Evolutionary conservation across 2,797 vertebrate species (phyloP).

Genomic region (Enteromius viviparus): DNA sequence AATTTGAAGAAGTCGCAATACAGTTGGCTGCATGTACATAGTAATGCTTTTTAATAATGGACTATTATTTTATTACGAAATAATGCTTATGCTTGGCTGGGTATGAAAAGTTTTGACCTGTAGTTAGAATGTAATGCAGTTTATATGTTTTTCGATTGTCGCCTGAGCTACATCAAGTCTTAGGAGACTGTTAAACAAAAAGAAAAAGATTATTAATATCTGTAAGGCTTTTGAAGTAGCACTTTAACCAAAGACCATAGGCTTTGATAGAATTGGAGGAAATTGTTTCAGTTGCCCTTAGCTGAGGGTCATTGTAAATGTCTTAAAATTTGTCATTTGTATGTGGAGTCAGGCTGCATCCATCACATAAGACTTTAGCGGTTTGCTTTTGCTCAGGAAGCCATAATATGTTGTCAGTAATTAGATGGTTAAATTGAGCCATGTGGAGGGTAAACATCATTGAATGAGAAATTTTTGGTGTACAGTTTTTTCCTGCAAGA

Average conservation of each 20-base stretch:
- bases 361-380: slow-evolving; percentile 15
- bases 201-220: neutral
- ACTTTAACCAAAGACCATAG: slow-evolving; percentile 49
- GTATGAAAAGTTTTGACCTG: slow-evolving; percentile 2
- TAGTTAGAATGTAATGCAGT: slow-evolving; percentile 17
- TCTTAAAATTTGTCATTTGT: slow-evolving; percentile 12
- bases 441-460: neutral
- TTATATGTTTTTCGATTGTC: neutral
- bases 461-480: slow-evolving; percentile 39
- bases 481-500: neutral
- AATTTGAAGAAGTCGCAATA: neutral
- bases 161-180: neutral
- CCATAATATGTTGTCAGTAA: neutral
- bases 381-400: slow-evolving; percentile 34
- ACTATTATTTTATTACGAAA: neutral
- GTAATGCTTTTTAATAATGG: neutral
- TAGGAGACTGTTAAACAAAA: neutral
- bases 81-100: neutral
- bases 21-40: slow-evolving; percentile 15
- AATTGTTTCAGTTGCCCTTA: neutral
- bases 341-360: slow-evolving; percentile 5
- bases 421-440: neutral
- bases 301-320: slow-evolving; percentile 13
- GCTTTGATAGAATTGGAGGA: neutral
- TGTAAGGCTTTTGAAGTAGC: slow-evolving; percentile 25